Percentiles rank a stretch among this genome's conserved stretches.
Evolutionary conservation across 2,888 invertebrate genomes (phyloP).

Genomic region (Tipula vernalis): DNA sequence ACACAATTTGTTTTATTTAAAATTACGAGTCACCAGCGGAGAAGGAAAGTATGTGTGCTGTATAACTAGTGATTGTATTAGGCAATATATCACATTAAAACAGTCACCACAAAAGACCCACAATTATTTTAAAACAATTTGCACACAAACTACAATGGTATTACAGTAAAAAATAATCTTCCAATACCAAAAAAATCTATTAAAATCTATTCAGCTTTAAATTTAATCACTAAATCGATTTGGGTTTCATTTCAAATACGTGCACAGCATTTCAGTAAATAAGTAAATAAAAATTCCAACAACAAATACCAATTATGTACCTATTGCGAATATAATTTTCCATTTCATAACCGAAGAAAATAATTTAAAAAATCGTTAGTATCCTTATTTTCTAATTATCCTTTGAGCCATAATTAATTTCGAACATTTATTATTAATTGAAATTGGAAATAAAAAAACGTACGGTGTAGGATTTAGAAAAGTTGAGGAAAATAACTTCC

Average conservation of each 20-base stretch:
- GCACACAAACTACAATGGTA: no score
- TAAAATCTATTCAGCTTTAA: not conserved
- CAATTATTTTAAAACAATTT: no score
- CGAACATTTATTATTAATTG: not conserved
- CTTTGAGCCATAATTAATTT: not conserved
- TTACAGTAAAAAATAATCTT: not conserved
- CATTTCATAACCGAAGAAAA: not conserved
- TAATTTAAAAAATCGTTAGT: not conserved
- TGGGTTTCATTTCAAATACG: not conserved
- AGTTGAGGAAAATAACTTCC: not conserved
- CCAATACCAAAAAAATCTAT: not conserved
- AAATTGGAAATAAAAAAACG: not conserved
- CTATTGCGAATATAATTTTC: not conserved
- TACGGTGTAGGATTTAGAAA: not conserved
- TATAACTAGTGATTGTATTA: no score
- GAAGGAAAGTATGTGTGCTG: no score
- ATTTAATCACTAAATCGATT: not conserved
- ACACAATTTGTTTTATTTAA: no score
- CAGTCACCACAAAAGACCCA: no score
- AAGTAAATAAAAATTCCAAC: not conserved
- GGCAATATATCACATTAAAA: no score
- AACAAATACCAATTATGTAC: not conserved
- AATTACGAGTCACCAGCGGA: no score
- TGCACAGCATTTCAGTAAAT: not conserved
- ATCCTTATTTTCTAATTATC: conserved; percentile 4